Evolutionary conservation across 2,113 vertebrate genomes (phyloP).

Genomic region (Calyptommatus sinebrachiatus): DNA sequence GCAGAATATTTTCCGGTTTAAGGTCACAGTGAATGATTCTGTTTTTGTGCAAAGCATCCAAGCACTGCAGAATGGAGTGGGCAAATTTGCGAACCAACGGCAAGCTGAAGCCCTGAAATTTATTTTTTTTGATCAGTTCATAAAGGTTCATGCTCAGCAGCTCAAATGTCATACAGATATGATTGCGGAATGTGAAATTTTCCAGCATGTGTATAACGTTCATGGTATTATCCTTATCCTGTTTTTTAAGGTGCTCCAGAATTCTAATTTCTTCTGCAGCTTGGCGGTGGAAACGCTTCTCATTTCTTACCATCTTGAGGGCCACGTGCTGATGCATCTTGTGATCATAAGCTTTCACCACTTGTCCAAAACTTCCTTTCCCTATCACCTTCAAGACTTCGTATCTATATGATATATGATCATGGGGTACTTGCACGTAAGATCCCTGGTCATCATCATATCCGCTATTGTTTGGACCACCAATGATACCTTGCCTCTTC

Average conservation of each 20-base stretch:
- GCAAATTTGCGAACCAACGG: conserved; percentile 97
- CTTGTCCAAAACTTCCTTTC: conserved; percentile 97
- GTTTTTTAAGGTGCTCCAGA: conserved; percentile 93
- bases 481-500: conserved; percentile 89
- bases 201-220: conserved; percentile 99
- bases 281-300: conserved; percentile 97
- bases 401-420: conserved; percentile 93
- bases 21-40: conserved; percentile 99
- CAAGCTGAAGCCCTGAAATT: conserved; percentile 98
- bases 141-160: conserved; percentile 99
- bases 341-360: conserved; percentile 97
- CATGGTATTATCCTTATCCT: conserved; percentile 96
- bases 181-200: conserved; percentile 97
- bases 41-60: conserved; percentile 95
- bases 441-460: conserved; percentile 98
- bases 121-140: conserved; percentile 98
- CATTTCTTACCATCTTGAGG: conserved; percentile 98
- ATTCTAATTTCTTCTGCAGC: conserved; percentile 97
- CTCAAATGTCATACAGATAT: conserved; percentile 99
- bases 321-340: conserved; percentile 92
- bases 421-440: conserved; percentile 94
- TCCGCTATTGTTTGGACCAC: conserved; percentile 91
- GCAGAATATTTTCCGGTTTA: conserved; percentile 96
- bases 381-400: conserved; percentile 98
- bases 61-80: conserved; percentile 97